Evolutionary conservation across 2,113 vertebrate species (phyloP).

Genomic region (Hymenochirus boettgeri): DNA sequence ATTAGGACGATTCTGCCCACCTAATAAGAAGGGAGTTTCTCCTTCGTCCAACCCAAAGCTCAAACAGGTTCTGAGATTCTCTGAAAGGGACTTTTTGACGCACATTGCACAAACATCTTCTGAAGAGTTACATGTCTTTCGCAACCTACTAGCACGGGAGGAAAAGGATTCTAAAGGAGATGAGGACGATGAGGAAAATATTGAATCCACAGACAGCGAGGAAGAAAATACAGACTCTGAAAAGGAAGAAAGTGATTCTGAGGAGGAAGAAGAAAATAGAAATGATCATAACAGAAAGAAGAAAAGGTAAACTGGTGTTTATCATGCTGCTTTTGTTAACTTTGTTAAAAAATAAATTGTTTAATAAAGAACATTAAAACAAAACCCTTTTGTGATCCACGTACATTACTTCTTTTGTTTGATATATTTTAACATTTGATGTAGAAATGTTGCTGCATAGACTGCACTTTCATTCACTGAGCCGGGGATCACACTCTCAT

Average conservation of each 20-base stretch:
- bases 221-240: slow-evolving; percentile 23
- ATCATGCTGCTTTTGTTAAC: too few species aligned
- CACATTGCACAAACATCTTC: slow-evolving; percentile 61
- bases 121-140: slow-evolving; percentile 82
- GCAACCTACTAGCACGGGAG: slow-evolving; percentile 74
- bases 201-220: background rate
- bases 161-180: slow-evolving; percentile 52
- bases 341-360: too few species aligned
- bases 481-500: too few species aligned
- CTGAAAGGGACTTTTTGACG: slow-evolving; percentile 66
- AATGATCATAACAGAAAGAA: background rate
- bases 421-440: too few species aligned
- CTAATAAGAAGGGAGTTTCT: slow-evolving; percentile 81
- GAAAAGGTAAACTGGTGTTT: background rate
- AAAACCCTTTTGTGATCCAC: too few species aligned
- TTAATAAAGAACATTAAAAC: too few species aligned
- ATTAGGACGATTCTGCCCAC: slow-evolving; percentile 80
- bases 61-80: slow-evolving; percentile 62
- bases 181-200: background rate
- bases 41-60: slow-evolving; percentile 72
- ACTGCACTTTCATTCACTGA: too few species aligned
- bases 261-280: background rate
- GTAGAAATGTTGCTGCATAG: too few species aligned
- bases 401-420: too few species aligned
- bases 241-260: slow-evolving; percentile 7